Evolutionary conservation across 2,888 invertebrate species (phyloP), one percentile per base, ranked within the genome.

Genomic region (Agelastica alni): DNA sequence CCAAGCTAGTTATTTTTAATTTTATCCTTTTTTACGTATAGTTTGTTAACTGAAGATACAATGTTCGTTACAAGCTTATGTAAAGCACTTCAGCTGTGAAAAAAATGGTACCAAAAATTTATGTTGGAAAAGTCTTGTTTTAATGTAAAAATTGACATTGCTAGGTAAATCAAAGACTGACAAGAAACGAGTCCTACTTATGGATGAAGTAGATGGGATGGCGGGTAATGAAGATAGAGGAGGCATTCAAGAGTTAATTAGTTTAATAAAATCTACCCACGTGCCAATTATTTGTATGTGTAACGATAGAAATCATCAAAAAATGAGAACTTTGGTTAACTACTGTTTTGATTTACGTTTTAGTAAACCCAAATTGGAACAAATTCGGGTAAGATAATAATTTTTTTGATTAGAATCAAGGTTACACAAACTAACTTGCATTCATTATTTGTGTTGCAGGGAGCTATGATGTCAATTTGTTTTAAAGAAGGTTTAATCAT

Each of bases 161-260:
- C n/a, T 7, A 75, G 75, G 72, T 56, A 66, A 73, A 16, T 62
- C 62, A 6, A 69, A 68, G 2, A 68, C 72, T 2, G 81, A 84
- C 1, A 85, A 85, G 63, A 93, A 92, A 68, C 94, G 95, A 71
- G 94, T 94, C 9, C 78, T 99, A 4, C 83, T 99, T n/a, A 99
- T 99, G 99, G 99, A 99, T 71, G 99, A 99, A 83, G 98, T 99
- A 0, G 99, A 99, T 72, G 99, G 99, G 5, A 99, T 99, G 97
- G 93, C 96, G 1, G 98, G 98, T 2, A 99, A 98, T 75, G 96
- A 99, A 77, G 99, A 99, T 76, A 84, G 99, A 65, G 98, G 98
- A 14, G 99, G 99, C 32, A 85, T 99, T 44, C 91, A 95, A 77
- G 98, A 98, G 77, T 78, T 99, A 36, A 96, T 99, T 54, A 79